A percentile compares a stretch with the other conserved stretches of the same genome.
These are phyloP conservation scores for Polylopha cassiicola DNA, from an alignment of 2,888 invertebrate species.

Conservation along the genomic window DNA sequence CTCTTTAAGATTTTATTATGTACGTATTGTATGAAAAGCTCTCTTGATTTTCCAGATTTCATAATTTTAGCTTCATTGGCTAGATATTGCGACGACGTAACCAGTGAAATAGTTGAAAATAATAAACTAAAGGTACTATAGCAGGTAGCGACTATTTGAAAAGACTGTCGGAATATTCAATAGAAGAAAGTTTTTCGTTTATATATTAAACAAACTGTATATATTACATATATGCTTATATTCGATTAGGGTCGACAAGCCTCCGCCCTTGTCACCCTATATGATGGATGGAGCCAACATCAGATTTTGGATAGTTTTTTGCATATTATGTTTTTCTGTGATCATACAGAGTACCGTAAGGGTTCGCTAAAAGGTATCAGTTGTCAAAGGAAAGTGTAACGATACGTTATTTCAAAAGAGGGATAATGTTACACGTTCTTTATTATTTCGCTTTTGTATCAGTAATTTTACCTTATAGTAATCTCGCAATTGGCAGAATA, in stretches of 20 bases:
- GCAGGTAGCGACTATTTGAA: no score
- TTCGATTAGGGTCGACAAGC: constrained; percentile 74
- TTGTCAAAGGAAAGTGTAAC: constrained; percentile 24
- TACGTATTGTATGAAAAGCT: no score
- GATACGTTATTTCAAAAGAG: constrained; percentile 14
- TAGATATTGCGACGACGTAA: no score
- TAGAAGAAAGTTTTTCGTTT: constrained; percentile 9
- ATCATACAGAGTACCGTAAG: constrained; percentile 34
- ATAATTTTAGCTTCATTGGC: no score
- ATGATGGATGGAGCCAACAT: constrained; percentile 68
- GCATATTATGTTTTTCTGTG: constrained; percentile 47
- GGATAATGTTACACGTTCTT: constrained; percentile 5
- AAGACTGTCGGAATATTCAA: no score
- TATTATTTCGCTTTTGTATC: no score
- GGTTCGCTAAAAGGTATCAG: constrained; percentile 34
- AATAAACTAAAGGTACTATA: no score
- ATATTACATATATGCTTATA: constrained; percentile 25
- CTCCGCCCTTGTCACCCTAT: constrained; percentile 59
- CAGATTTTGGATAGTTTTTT: constrained; percentile 67
- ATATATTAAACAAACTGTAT: constrained; percentile 20
- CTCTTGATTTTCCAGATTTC: no score
- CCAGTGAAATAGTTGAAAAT: no score
- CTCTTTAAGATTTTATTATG: no score
- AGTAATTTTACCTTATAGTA: no score
- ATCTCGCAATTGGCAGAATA: no score